Evolutionary conservation across 2,888 invertebrate species (phyloP).

Genomic region (Hecatera dysodea): DNA sequence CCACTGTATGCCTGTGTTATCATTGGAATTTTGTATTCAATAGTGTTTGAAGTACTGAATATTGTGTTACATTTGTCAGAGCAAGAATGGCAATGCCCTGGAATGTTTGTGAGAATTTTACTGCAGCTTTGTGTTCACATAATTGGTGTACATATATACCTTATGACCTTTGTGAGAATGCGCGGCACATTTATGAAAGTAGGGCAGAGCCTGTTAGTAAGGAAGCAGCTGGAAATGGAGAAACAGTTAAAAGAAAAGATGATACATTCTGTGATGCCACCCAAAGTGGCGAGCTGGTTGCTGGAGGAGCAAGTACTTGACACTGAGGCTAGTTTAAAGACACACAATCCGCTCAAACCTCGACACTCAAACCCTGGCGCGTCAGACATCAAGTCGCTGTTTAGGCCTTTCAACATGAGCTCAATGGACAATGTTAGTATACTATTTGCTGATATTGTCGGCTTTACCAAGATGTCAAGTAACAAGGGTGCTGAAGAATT

Average conservation of each 20-base stretch:
- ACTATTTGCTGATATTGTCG: conserved; percentile 99
- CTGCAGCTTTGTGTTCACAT: conserved; percentile 97
- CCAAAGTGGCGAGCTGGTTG: conserved; percentile 96
- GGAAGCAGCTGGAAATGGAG: conserved; percentile 97
- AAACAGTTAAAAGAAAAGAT: conserved; percentile 98
- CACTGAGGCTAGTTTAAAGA: conserved; percentile 89
- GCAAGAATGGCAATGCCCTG: conserved; percentile 90
- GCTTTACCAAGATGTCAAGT: conserved; percentile 99
- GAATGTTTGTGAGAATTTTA: conserved; percentile 93
- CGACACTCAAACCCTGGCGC: conserved; percentile 90
- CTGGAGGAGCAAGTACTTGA: conserved; percentile 94
- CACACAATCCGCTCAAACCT: conserved; percentile 82
- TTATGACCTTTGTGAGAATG: conserved; percentile 98
- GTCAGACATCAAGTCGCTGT: conserved; percentile 95
- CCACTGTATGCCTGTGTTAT: conserved; percentile 96
- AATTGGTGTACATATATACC: conserved; percentile 97
- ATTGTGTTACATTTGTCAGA: conserved; percentile 87
- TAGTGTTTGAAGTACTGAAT: conserved; percentile 95
- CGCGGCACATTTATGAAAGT: conserved; percentile 99
- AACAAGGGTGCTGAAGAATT: conserved; percentile 99
- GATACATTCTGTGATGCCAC: conserved; percentile 99
- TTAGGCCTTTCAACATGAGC: conserved; percentile 99
- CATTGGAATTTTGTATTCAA: conserved; percentile 95
- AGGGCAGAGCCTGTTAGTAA: conserved; percentile 97
- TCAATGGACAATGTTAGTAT: conserved; percentile 99